These are phyloP conservation scores for Parapsyche elsis DNA, from an alignment of 1,140 invertebrate genomes.

Conservation along the genomic window DNA sequence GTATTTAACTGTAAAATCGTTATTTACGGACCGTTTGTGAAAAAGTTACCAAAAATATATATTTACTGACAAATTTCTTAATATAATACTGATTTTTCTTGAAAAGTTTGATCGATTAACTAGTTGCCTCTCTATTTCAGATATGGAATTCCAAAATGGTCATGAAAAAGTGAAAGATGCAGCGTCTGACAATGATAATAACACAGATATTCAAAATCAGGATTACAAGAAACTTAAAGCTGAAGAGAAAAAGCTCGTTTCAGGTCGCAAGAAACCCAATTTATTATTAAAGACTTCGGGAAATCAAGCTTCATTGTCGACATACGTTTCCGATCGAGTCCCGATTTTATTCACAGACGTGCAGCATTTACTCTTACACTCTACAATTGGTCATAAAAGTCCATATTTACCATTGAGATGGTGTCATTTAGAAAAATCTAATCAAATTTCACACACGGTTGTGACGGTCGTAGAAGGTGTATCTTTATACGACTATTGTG, in stretches of 20 bases:
- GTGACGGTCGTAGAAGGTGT: constrained; percentile 83
- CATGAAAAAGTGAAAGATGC: too few species aligned
- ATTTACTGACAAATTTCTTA: too few species aligned
- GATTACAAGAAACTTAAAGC: constrained; percentile 2
- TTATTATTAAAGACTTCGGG: constrained; percentile 72
- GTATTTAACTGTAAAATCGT: too few species aligned
- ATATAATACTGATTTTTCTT: too few species aligned
- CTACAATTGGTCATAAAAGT: constrained; percentile 77
- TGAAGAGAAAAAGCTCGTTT: constrained; percentile 67
- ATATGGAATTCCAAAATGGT: too few species aligned
- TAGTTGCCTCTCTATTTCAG: too few species aligned
- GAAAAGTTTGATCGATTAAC: too few species aligned
- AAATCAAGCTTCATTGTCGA: constrained; percentile 69
- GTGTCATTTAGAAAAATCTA: constrained; percentile 82
- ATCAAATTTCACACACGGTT: constrained; percentile 75
- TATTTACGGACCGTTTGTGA: too few species aligned
- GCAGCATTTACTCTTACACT: constrained; percentile 83
- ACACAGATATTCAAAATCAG: not conserved
- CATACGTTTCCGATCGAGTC: constrained; percentile 69
- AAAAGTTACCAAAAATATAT: too few species aligned
- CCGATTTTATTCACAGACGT: constrained; percentile 85
- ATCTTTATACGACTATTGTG: constrained; percentile 77
- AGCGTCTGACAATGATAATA: not conserved
- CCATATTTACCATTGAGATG: constrained; percentile 78
- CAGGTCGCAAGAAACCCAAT: constrained; percentile 72